A percentile compares a stretch with the other conserved stretches of the same genome.
phyloP scores from a whole-genome alignment of 1,140 invertebrate species.

The Bicyclus anynana region DNA sequence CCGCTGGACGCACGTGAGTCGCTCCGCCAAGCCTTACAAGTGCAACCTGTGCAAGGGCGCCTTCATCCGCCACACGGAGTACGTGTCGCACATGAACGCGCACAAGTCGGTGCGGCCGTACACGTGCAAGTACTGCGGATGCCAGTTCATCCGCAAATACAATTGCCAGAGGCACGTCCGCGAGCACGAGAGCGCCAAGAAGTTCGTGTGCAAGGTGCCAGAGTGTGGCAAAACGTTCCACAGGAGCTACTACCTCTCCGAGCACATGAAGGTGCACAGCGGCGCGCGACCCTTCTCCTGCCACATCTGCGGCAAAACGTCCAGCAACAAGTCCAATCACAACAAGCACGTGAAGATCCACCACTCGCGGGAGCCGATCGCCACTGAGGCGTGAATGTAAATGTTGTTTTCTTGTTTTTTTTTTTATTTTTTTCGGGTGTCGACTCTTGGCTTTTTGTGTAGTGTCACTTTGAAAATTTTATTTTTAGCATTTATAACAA shows the following conservation, averaged over 20 bases:
- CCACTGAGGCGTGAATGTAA: conserved; percentile 86
- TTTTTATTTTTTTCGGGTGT: not conserved
- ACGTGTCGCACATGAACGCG: conserved; percentile 89
- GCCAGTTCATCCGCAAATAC: conserved; percentile 94
- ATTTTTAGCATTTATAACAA: too few relatives aligned
- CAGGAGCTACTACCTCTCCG: conserved; percentile 90
- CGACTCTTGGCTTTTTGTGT: not conserved
- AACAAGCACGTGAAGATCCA: conserved; percentile 93
- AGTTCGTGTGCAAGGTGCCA: conserved; percentile 88
- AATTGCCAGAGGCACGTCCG: conserved; percentile 94
- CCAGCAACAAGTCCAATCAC: conserved; percentile 92
- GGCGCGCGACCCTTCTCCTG: conserved; percentile 90
- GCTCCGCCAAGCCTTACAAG: conserved; percentile 90
- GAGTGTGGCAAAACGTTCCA: conserved; percentile 91
- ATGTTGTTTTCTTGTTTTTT: not conserved
- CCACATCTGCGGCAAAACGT: conserved; percentile 91
- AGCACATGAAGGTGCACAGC: conserved; percentile 91
- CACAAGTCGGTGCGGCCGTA: conserved; percentile 89
- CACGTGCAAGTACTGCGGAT: conserved; percentile 95
- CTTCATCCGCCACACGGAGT: conserved; percentile 88
- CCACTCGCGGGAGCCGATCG: conserved; percentile 89
- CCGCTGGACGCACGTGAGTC: conserved; percentile 91
- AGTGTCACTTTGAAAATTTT: not conserved
- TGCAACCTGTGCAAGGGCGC: conserved; percentile 90
- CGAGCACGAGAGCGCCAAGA: conserved; percentile 93